Evolutionary conservation across 2,113 vertebrate genomes (phyloP).

Genomic region (Actenoides lindsayi): DNA sequence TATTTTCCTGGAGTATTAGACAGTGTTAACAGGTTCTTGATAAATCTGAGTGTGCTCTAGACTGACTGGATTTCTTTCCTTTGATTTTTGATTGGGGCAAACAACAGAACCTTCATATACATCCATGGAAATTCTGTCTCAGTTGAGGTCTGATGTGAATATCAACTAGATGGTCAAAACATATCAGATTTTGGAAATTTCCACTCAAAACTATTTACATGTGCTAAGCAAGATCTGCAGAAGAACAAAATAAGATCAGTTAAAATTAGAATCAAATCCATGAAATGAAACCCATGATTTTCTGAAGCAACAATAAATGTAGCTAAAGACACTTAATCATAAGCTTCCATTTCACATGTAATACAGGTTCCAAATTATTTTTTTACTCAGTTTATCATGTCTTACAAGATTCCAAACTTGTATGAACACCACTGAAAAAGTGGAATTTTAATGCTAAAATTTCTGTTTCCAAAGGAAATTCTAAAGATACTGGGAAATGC

Average conservation of each 20-base stretch:
- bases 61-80: not conserved
- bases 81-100: not conserved
- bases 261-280: constrained; percentile 16
- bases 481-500: not conserved
- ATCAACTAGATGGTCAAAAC: not conserved
- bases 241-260: constrained; percentile 19
- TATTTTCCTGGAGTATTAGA: not conserved
- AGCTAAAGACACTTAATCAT: not conserved
- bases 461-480: not conserved
- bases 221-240: not conserved
- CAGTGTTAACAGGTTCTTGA: not conserved
- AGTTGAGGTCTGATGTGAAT: not conserved
- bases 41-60: not conserved
- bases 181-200: not conserved
- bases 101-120: not conserved
- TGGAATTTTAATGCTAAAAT: not conserved
- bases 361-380: not conserved
- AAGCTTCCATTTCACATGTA: not conserved
- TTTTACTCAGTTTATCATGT: not conserved
- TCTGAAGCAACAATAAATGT: not conserved
- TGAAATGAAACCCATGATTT: constrained; percentile 18
- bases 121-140: not conserved
- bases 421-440: not conserved
- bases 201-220: not conserved
- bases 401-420: not conserved